phyloP scores from a whole-genome alignment of 2,888 invertebrate species.

The Lysandra bellargus region DNA sequence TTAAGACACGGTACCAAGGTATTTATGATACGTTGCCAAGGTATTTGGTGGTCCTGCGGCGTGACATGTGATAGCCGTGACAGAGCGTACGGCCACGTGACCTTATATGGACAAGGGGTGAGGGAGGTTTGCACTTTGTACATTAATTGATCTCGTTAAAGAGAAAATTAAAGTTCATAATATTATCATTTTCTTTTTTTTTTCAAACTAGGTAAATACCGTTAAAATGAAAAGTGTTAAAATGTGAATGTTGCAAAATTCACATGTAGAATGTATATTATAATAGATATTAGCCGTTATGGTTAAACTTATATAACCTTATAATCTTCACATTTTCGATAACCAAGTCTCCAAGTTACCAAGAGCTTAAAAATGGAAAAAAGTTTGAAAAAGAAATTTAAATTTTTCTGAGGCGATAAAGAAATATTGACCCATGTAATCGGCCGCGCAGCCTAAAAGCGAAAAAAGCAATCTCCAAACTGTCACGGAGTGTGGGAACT shows the following conservation, averaged over 20 bases:
- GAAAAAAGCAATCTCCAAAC: not conserved
- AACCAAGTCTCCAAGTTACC: not conserved
- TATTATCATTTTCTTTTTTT: no score
- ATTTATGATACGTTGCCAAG: not conserved
- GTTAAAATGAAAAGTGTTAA: no score
- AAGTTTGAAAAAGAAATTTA: no score
- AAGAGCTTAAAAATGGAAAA: no score
- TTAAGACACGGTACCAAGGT: not conserved
- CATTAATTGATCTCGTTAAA: no score
- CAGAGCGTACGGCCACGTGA: not conserved
- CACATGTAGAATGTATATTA: no score
- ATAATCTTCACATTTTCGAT: not conserved
- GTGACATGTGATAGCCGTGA: not conserved
- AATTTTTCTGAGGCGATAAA: not conserved
- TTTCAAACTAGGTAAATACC: no score
- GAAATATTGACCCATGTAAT: conserved; percentile 2
- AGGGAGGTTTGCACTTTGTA: no score
- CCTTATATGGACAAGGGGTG: not conserved
- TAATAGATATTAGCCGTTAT: no score
- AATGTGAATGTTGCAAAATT: no score
- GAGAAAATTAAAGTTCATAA: no score
- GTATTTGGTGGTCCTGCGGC: not conserved
- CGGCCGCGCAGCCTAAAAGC: not conserved
- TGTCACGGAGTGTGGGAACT: conserved; percentile 68
- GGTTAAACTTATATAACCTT: no score